Base-by-base conservation (phyloP, 2,113 vertebrate species). In the Periophthalmodon schlosseri region DNA sequence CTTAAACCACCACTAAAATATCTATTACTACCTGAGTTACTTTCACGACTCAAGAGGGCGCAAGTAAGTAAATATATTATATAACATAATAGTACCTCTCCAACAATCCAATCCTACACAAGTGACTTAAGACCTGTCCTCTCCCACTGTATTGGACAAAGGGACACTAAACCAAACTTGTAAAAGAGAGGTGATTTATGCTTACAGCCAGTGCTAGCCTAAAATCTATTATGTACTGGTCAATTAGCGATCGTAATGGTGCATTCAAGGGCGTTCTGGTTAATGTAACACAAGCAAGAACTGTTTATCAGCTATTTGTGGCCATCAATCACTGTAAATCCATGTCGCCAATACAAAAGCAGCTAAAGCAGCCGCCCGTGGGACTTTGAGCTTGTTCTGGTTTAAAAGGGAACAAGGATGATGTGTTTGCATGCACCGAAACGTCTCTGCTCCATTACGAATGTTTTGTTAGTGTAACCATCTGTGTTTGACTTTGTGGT, bases 201-300 rank as follows among this genome's bases (percentile, higher is more conserved):
- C 34, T 10, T 13, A 34, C 20, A 65, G 20, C 63, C 34, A 0
- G 18, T 4, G 34, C 63, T n/a, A n/a, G 20, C 34, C 63, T 21
- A n/a, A 44, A 39, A 65, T 65, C 63, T 65, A 65, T 65, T 65
- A 65, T 44, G 63, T 13, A 34, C 63, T n/a, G 34, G 63, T 65
- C 63, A 65, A 65, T 65, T 65, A 65, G 63, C 44, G 63, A 65
- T 65, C 0, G 63, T 65, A 44, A 65, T 65, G 33, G 63, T 39
- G 63, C 63, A 65, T 65, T 65, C 63, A 65, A 65, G 63, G 63
- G 63, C 63, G 63, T 65, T 65, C 63, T 65, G 63, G 63, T 65
- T 34, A 65, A 65, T 65, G 63, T 36, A 65, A 65, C 63, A 44
- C 34, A 12, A 65, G 33, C 34, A n/a, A 39, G 34, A 65, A 65